phyloP scores from a whole-genome alignment of 1,140 invertebrate genomes.

The Ephestia elutella region DNA sequence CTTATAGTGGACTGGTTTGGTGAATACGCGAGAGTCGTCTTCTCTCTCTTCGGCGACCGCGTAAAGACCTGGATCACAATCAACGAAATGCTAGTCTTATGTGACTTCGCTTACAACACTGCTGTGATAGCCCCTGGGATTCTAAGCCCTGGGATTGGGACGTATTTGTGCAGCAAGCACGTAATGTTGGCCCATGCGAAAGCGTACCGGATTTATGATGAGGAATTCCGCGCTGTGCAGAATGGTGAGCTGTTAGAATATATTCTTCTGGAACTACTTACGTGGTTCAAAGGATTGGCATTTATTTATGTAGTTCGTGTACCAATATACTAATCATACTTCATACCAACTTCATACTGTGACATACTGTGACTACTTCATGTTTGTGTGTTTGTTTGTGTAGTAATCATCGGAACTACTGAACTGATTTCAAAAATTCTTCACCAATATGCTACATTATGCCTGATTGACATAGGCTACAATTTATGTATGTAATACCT shows the following conservation, averaged over 20 bases:
- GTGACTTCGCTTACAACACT: slow-evolving; percentile 71
- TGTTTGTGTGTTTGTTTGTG: no score
- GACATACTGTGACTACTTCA: no score
- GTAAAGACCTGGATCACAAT: slow-evolving; percentile 80
- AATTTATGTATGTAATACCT: no score
- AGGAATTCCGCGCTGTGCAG: slow-evolving; percentile 26
- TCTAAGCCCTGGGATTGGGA: slow-evolving; percentile 55
- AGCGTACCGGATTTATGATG: slow-evolving; percentile 76
- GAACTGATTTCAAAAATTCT: no score
- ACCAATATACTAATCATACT: no score
- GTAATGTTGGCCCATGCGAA: slow-evolving; percentile 75
- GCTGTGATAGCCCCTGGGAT: slow-evolving; percentile 64
- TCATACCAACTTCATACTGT: no score
- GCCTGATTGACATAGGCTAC: no score
- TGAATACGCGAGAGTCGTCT: slow-evolving; percentile 75
- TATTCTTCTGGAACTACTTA: no score
- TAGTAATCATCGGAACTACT: no score
- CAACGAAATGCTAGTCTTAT: slow-evolving; percentile 78
- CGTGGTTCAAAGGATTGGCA: no score
- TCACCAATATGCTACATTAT: no score
- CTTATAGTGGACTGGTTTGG: slow-evolving; percentile 75
- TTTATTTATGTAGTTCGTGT: no score
- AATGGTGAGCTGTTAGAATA: slow-evolving; percentile 45
- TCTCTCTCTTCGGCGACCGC: slow-evolving; percentile 75
- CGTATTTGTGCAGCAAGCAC: slow-evolving; percentile 74